A percentile compares a stretch with the other conserved stretches of the same genome.
Evolutionary conservation across 2,888 invertebrate species (phyloP).

Genomic region (Drosophila formosana): DNA sequence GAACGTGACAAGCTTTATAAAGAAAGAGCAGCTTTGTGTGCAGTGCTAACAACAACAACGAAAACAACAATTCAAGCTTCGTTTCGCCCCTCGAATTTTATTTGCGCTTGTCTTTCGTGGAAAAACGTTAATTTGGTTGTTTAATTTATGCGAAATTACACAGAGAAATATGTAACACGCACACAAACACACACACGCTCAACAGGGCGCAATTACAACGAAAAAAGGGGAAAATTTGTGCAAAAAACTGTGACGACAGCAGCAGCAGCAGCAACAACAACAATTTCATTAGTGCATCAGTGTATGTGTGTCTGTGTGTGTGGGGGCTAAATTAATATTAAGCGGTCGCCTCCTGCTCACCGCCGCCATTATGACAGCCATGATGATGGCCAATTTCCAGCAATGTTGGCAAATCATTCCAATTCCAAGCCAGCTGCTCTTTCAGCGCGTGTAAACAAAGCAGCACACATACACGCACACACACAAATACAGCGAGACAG

Average conservation of each 20-base stretch:
- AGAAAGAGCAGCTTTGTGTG: conserved; percentile 19
- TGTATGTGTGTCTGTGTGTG: conserved; percentile 30
- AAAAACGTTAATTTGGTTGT: conserved; percentile 62
- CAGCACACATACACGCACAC: conserved; percentile 27
- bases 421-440: conserved; percentile 66
- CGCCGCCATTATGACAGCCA: conserved; percentile 48
- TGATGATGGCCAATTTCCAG: conserved; percentile 65
- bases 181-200: conserved; percentile 37
- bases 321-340: conserved; percentile 73
- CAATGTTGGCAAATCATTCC: conserved; percentile 25
- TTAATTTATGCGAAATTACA: conserved; percentile 70
- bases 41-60: conserved; percentile 21
- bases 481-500: conserved; percentile 23
- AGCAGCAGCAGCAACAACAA: conserved; percentile 27
- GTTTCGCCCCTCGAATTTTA: conserved; percentile 41
- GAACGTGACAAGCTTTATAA: conserved; percentile 52
- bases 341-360: conserved; percentile 43
- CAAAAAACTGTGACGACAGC: conserved; percentile 79
- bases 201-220: conserved; percentile 10
- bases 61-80: conserved; percentile 32
- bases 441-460: conserved; percentile 74
- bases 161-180: conserved; percentile 66
- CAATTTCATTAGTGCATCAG: conserved; percentile 22
- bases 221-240: conserved; percentile 64
- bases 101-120: conserved; percentile 59